Base-by-base conservation (phyloP, 2,113 vertebrate genomes). In the Ellobius talpinus region DNA sequence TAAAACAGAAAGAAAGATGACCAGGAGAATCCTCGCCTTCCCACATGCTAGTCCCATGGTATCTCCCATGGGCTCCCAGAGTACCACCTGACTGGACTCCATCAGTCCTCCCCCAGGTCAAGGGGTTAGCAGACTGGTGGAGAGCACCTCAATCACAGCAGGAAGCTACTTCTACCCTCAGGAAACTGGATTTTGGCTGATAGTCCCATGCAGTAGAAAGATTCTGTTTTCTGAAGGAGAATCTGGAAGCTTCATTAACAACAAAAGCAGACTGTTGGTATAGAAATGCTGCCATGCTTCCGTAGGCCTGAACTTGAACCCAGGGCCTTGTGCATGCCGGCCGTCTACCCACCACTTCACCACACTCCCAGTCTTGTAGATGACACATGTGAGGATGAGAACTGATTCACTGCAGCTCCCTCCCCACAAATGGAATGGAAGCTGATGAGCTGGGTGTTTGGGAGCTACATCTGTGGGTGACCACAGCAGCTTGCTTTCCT, bases 211-310 rank as follows among this genome's bases (percentile, higher is more conserved):
- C 19, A 42, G 90, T 2, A 79, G 31, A 94, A 52, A 39, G 33
- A 73, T 14, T 87, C 36, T 36, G 21, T 55, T 72, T 89, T 90
- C 58, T 72, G 39, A 50, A 77, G 66, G 50, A 52, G 31, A 39
- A 12, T 23, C 66, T 84, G 16, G 77, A 95, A 61, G 39, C 19
- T 65, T 93, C 47, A 66, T 10, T 26, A 82, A 95, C 5, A 93
- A 33, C 11, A 89, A 13, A 9, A 78, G 31, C 36, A 55, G 87
- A 66, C 81, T 66, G 36, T 9, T 33, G 14, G 17, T 21, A 65
- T 14, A 7, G 19, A 36, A 94, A 77, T 93, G 68, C 5, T 36
- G 70, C 11, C 31, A 19, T 31, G 55, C 47, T 50, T 50, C 21
- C 14, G 1, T 17, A 36, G 55, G 7, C 3, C 45, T 42, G 19